phyloP scores from a whole-genome alignment of 1,140 invertebrate genomes.

The Sesamia nonagrioides region DNA sequence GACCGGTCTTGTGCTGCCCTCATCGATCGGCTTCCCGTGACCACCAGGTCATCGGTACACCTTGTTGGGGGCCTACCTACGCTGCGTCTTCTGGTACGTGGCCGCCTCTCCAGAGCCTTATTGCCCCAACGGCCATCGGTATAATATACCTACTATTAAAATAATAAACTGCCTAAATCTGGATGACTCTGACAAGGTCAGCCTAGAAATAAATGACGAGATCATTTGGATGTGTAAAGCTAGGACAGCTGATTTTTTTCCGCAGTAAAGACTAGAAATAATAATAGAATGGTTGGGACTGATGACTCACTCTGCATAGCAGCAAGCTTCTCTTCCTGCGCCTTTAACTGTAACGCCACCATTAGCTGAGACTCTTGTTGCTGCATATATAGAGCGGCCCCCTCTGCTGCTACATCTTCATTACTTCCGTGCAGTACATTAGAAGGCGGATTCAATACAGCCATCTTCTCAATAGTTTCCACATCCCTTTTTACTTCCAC shows the following conservation, averaged over 20 bases:
- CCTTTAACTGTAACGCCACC: slow-evolving; percentile 85
- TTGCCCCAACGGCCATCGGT: no score
- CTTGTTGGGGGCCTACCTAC: no score
- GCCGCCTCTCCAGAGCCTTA: no score
- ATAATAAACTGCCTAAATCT: not conserved
- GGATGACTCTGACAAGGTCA: no score
- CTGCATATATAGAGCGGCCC: slow-evolving; percentile 82
- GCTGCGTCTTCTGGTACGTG: no score
- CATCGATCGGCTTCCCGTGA: no score
- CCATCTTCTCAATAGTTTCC: slow-evolving; percentile 12
- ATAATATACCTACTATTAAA: not conserved
- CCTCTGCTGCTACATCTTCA: slow-evolving; percentile 77
- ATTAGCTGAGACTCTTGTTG: slow-evolving; percentile 85
- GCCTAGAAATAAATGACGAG: no score
- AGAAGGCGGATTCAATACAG: slow-evolving; percentile 17
- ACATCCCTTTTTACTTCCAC: slow-evolving; percentile 41
- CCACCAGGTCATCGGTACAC: no score
- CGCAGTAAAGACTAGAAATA: no score
- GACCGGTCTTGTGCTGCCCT: no score
- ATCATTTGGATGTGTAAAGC: no score
- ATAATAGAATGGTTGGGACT: not conserved
- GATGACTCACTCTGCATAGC: slow-evolving; percentile 78
- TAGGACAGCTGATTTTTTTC: no score
- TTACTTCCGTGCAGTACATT: slow-evolving; percentile 55
- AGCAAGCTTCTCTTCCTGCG: slow-evolving; percentile 85